Conservation (phyloP, 1,140 invertebrate species). For the Neodiprion pinetum region DNA sequence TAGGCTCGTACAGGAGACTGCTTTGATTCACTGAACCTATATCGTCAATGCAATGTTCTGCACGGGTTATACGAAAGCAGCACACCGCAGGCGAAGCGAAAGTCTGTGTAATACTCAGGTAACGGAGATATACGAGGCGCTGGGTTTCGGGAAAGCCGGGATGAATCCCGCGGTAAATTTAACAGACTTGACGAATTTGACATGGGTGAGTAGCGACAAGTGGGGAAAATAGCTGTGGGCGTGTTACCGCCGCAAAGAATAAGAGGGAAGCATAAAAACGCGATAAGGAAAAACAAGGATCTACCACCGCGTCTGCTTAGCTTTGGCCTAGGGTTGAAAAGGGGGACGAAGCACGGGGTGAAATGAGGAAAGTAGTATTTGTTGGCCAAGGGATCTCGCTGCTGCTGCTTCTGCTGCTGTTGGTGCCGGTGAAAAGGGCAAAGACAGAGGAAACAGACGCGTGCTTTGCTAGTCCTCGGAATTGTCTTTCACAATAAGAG, state of each 20-base stretch:
- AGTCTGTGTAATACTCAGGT: too few species aligned
- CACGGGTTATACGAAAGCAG: too few species aligned
- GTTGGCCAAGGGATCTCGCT: not conserved
- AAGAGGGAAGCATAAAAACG: not conserved
- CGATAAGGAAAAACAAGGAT: not conserved
- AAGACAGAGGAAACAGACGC: not conserved
- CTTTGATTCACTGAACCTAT: too few species aligned
- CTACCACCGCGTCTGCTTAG: not conserved
- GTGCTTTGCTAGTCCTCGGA: not conserved
- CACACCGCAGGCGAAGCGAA: too few species aligned
- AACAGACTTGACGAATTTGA: not conserved
- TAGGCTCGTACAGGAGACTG: too few species aligned
- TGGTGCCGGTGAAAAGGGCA: not conserved
- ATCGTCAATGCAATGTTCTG: too few species aligned
- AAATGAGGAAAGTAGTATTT: conserved; percentile 20
- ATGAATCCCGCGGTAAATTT: conserved; percentile 5
- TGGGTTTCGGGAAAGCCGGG: not conserved
- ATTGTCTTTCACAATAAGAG: conserved; percentile 42
- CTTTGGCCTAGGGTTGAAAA: not conserved
- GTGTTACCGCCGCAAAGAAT: not conserved
- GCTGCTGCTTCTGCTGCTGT: too few species aligned
- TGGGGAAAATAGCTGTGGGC: not conserved
- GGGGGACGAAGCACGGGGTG: not conserved
- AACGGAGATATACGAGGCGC: not conserved
- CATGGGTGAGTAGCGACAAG: not conserved